Evolutionary conservation across 2,888 invertebrate genomes (phyloP).

Genomic region (Xanthia togata): DNA sequence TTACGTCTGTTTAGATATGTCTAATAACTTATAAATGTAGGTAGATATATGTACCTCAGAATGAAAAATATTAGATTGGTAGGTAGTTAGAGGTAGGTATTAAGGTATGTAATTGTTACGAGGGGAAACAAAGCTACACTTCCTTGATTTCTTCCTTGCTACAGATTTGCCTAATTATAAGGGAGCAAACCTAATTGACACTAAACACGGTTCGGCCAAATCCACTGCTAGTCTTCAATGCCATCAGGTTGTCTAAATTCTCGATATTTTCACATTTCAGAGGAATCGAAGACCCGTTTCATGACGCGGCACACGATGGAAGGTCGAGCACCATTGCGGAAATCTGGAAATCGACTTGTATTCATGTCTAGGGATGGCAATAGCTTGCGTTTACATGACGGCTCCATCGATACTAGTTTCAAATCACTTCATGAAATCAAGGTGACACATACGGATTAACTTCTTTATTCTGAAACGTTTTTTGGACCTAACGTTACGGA

Average conservation of each 20-base stretch:
- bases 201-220: not conserved
- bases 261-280: conserved; percentile 68
- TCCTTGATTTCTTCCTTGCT: too few species aligned
- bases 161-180: not conserved
- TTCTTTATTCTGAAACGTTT: not conserved
- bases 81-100: not conserved
- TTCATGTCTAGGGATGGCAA: conserved; percentile 89
- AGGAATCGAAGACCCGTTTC: conserved; percentile 83
- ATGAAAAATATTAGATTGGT: not conserved
- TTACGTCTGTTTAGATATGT: not conserved
- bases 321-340: conserved; percentile 90
- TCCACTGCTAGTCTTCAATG: not conserved
- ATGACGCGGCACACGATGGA: conserved; percentile 88
- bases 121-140: not conserved
- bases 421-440: conserved; percentile 88
- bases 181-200: not conserved
- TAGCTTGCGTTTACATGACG: conserved; percentile 89
- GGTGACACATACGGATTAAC: conserved; percentile 73
- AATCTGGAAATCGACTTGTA: conserved; percentile 86
- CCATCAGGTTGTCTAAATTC: not conserved
- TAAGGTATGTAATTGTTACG: too few species aligned
- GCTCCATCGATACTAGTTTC: conserved; percentile 84
- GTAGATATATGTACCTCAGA: not conserved
- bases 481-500: not conserved
- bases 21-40: not conserved